These are phyloP conservation scores for Danionella cerebrum DNA, from an alignment of 2,113 vertebrate species.

Conservation along the genomic window DNA sequence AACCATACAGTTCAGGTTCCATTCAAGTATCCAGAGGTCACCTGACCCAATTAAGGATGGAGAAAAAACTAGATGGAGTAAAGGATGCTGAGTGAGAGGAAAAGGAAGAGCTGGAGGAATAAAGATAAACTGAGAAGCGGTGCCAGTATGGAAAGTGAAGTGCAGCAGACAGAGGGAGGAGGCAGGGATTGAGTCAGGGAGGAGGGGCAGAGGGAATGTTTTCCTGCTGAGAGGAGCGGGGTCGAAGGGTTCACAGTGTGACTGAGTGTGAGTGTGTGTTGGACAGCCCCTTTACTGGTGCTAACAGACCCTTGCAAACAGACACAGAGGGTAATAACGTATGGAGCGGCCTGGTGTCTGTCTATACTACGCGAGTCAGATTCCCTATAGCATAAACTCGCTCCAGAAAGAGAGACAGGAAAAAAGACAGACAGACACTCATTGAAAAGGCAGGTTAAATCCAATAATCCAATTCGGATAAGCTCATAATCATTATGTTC, in stretches of 20 bases:
- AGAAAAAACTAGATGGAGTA: constrained; percentile 28
- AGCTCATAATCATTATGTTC: neutral
- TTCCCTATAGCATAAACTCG: neutral
- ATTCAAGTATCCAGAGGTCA: neutral
- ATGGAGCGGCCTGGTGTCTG: constrained; percentile 3
- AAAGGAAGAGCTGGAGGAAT: constrained; percentile 37
- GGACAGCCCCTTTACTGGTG: constrained; percentile 42
- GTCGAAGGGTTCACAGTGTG: constrained; percentile 60
- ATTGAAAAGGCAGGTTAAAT: neutral
- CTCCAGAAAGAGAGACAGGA: neutral
- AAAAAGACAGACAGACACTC: neutral
- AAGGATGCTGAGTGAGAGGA: constrained; percentile 7
- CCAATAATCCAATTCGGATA: too few relatives aligned
- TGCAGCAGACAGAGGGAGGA: constrained; percentile 47
- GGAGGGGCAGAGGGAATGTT: constrained; percentile 41
- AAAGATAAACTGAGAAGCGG: constrained; percentile 28
- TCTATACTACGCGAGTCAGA: neutral
- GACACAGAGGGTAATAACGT: neutral
- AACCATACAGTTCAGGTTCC: neutral
- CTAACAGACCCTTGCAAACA: constrained; percentile 42
- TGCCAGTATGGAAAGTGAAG: constrained; percentile 17
- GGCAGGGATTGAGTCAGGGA: constrained; percentile 36
- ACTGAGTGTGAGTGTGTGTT: constrained; percentile 25
- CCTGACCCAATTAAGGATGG: constrained; percentile 15
- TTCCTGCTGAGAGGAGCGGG: constrained; percentile 44